A percentile compares a stretch with the other conserved stretches of the same genome.
These are phyloP conservation scores for Oligia fasciuncula DNA, from an alignment of 2,888 invertebrate genomes.

Conservation along the genomic window DNA sequence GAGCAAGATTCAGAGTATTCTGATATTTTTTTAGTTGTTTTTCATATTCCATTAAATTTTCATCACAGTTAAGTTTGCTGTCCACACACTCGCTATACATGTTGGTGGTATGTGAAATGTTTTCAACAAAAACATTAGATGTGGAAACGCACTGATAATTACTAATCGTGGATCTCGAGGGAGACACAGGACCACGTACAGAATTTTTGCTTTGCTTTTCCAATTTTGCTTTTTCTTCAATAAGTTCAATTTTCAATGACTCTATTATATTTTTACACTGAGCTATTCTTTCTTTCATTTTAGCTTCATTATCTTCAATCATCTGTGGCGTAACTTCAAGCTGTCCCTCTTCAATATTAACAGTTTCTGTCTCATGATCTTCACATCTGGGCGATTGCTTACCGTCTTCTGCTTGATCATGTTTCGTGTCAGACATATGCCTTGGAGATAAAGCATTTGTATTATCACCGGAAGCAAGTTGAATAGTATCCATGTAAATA, in stretches of 20 bases:
- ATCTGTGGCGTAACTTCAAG: slow-evolving; percentile 70
- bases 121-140: slow-evolving; percentile 55
- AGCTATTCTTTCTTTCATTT: slow-evolving; percentile 82
- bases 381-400: slow-evolving; percentile 43
- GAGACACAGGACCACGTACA: slow-evolving; percentile 42
- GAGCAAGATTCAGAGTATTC: slow-evolving; percentile 85
- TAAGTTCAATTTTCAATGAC: slow-evolving; percentile 82
- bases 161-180: slow-evolving; percentile 38
- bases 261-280: slow-evolving; percentile 84
- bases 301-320: slow-evolving; percentile 79
- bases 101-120: slow-evolving; percentile 61
- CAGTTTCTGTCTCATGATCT: slow-evolving; percentile 39
- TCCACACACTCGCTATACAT: slow-evolving; percentile 78
- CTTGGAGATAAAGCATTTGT: slow-evolving; percentile 62
- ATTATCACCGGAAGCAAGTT: slow-evolving; percentile 78
- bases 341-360: slow-evolving; percentile 39
- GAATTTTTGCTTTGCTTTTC: slow-evolving; percentile 72
- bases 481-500: slow-evolving; percentile 71
- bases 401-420: slow-evolving; percentile 39
- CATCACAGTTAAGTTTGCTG: slow-evolving; percentile 80
- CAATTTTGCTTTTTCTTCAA: slow-evolving; percentile 81
- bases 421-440: slow-evolving; percentile 39
- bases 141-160: slow-evolving; percentile 59
- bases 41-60: slow-evolving; percentile 85
- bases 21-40: slow-evolving; percentile 86